Percentiles rank a stretch among this genome's conserved stretches.
Evolutionary conservation across 2,113 vertebrate species (phyloP).

Genomic region (Haemorhous mexicanus): DNA sequence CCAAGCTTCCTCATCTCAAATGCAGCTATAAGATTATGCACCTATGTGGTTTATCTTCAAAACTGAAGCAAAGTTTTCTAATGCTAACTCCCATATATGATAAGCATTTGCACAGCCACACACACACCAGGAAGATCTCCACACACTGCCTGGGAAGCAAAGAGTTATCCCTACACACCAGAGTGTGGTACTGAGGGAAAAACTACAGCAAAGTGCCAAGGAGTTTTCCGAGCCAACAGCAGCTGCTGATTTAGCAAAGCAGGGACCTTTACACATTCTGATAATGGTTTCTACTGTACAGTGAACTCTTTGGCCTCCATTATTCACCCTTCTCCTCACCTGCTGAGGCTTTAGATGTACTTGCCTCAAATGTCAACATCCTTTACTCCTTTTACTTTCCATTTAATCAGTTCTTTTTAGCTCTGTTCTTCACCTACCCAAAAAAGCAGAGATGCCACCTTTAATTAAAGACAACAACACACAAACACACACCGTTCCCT

Average conservation of each 20-base stretch:
- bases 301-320: not conserved
- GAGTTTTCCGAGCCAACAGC: not conserved
- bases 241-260: not conserved
- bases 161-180: not conserved
- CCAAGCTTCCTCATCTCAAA: not conserved
- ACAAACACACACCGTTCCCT: constrained; percentile 9
- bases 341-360: not conserved
- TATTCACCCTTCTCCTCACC: not conserved
- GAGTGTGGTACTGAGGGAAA: not conserved
- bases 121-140: not conserved
- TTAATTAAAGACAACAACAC: constrained; percentile 52
- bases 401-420: not conserved
- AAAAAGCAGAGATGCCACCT: constrained; percentile 13
- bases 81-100: not conserved
- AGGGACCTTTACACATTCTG: not conserved
- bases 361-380: not conserved
- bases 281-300: not conserved
- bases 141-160: not conserved
- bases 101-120: not conserved
- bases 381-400: not conserved
- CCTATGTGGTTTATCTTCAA: not conserved
- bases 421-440: not conserved
- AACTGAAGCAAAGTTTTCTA: not conserved
- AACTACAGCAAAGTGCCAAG: not conserved
- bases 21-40: not conserved